A percentile compares a stretch with the other conserved stretches of the same genome.
These are phyloP conservation scores for Eretmochelys imbricata DNA, from an alignment of 2,113 vertebrate genomes.

Conservation along the genomic window DNA sequence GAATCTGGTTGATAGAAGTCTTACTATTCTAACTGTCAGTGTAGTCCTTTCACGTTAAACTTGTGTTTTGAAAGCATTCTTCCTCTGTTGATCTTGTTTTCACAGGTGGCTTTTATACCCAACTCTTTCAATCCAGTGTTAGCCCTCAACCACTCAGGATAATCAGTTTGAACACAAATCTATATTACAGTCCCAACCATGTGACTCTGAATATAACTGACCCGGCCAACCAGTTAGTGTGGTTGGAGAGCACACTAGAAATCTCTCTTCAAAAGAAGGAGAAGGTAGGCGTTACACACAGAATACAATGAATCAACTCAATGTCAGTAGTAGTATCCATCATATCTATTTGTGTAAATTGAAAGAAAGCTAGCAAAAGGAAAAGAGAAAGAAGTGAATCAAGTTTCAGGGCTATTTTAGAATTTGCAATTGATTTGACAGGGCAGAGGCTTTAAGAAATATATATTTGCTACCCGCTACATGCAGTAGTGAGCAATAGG, in stretches of 20 bases:
- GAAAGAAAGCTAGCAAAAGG: not conserved
- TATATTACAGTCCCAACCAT: constrained; percentile 91
- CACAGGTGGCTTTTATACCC: constrained; percentile 95
- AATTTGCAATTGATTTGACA: not conserved
- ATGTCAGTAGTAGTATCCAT: not conserved
- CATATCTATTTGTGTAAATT: not conserved
- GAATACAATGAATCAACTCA: not conserved
- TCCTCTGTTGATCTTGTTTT: constrained; percentile 58
- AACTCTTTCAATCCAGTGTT: constrained; percentile 78
- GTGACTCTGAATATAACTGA: constrained; percentile 87
- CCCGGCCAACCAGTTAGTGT: constrained; percentile 86
- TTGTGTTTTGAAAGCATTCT: not conserved
- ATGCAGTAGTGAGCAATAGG: not conserved
- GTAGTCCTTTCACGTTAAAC: not conserved
- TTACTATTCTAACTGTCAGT: not conserved
- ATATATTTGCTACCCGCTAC: not conserved
- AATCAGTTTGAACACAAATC: constrained; percentile 94
- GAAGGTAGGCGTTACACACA: constrained; percentile 76
- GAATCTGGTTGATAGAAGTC: not conserved
- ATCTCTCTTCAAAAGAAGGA: constrained; percentile 80
- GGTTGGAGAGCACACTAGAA: constrained; percentile 83
- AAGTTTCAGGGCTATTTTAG: not conserved
- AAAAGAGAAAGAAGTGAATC: not conserved
- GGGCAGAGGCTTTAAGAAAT: not conserved
- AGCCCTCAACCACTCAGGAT: constrained; percentile 80